phyloP scores from a whole-genome alignment of 2,888 invertebrate species.

The Hedya salicella region DNA sequence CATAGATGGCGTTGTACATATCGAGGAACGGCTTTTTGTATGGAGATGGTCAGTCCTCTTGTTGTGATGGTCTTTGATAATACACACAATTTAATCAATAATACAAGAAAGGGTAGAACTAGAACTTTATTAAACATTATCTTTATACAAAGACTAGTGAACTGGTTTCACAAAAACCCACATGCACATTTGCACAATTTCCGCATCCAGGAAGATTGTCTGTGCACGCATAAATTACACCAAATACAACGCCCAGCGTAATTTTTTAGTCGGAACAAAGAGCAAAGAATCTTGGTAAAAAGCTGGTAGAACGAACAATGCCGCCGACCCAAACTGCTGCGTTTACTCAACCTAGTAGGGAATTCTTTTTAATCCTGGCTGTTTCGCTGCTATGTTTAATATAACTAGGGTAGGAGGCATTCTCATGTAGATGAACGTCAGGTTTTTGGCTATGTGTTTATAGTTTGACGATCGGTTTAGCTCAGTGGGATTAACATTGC shows the following conservation, averaged over 20 bases:
- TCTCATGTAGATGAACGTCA: not conserved
- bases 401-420: conserved; percentile 24
- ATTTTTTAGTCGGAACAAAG: conserved; percentile 38
- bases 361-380: conserved; percentile 31
- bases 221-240: conserved; percentile 23
- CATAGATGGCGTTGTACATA: too few relatives aligned
- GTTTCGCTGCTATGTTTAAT: conserved; percentile 20
- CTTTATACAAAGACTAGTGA: too few relatives aligned
- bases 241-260: conserved; percentile 36
- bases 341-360: conserved; percentile 26
- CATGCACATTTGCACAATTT: conserved; percentile 34
- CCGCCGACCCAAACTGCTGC: conserved; percentile 31
- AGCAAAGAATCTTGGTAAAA: conserved; percentile 39
- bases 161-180: not conserved
- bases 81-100: too few relatives aligned
- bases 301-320: conserved; percentile 38
- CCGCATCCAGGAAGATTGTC: conserved; percentile 56
- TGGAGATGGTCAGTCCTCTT: too few relatives aligned
- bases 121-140: too few relatives aligned
- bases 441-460: not conserved
- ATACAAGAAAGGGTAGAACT: too few relatives aligned
- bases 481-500: too few relatives aligned
- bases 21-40: too few relatives aligned
- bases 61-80: too few relatives aligned
- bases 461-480: too few relatives aligned